A percentile compares a stretch with the other conserved stretches of the same genome.
Evolutionary conservation across 2,797 vertebrate species (phyloP).

Genomic region (Muraenolepis orangiensis): DNA sequence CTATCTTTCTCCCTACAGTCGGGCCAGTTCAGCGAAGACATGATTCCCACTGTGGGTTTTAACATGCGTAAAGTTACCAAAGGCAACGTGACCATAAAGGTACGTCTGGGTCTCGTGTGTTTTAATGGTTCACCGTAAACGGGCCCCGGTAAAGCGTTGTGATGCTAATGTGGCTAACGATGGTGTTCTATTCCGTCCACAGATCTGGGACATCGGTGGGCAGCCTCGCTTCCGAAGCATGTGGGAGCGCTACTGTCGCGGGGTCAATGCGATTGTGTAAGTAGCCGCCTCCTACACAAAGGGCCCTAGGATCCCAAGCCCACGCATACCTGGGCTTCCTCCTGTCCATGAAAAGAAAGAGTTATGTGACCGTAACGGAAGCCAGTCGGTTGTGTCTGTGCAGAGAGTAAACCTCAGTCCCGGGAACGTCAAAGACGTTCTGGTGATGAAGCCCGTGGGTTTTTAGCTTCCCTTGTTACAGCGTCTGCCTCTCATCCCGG

Average conservation of each 20-base stretch:
- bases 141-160: neutral
- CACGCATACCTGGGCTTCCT: neutral
- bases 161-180: neutral
- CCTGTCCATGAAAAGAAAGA: neutral
- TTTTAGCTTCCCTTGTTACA: too few relatives aligned
- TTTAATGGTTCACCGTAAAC: neutral
- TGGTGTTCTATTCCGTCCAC: slow-evolving; percentile 5
- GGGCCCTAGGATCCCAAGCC: neutral
- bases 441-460: too few relatives aligned
- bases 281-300: slow-evolving; percentile 42
- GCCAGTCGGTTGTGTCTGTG: too few relatives aligned
- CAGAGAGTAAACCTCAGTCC: too few relatives aligned
- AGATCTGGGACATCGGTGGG: slow-evolving; percentile 99
- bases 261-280: slow-evolving; percentile 98
- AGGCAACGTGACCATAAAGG: slow-evolving; percentile 99
- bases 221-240: slow-evolving; percentile 98
- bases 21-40: slow-evolving; percentile 98
- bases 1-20: too few relatives aligned
- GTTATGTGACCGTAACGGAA: too few relatives aligned
- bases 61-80: slow-evolving; percentile 99
- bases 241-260: slow-evolving; percentile 98
- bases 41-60: slow-evolving; percentile 99
- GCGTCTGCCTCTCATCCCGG: too few relatives aligned
- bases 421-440: too few relatives aligned
- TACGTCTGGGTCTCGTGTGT: slow-evolving; percentile 43